Base-by-base conservation (phyloP, 2,888 invertebrate species). In the Drosophila quinaria region DNA sequence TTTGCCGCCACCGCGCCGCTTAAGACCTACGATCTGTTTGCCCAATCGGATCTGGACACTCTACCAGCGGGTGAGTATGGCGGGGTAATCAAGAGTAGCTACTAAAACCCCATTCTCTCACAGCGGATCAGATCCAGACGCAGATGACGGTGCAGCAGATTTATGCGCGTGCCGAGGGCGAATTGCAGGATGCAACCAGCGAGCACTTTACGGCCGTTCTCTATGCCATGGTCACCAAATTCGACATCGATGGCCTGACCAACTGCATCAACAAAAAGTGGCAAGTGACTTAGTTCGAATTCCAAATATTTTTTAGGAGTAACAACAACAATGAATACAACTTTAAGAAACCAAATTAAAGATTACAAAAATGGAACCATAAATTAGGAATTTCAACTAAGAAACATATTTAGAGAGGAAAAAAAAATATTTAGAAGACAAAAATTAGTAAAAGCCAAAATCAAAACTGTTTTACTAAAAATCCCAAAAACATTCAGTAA, bases 131-230 rank as follows among this genome's bases (percentile, higher is more conserved):
- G 54, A 91, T 91, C 19, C 80, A 65, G 51, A 94, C 92, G 10
- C 93, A 94, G 42, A 95, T 95, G 95, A 94, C 94, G 1, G 93
- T 95, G 2, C 92, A 93, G 50, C 94, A 95, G 87, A 93, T 95
- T 50, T 92, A 94, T 64, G 93, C 93, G 46, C 92, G 92, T 59
- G 84, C 89, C 35, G 93, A 93, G 79, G 76, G 93, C 85, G 65
- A 93, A 90, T 80, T 91, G 90, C 76, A 74, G 35, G 60, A 91
- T 91, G 49, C 61, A 1, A 91, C 91, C 52, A 92, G 92, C 64
- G 93, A 94, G 15, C 95, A 95, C 37, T 96, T 97, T 90, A 95
- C 96, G n/a, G 95, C 95, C 2, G 93, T 96, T 4, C 91, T 97
- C 8, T 95, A 94, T 84, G 96, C 95, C 0, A 91, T 95, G 55